These are phyloP conservation scores for Campoplex capitator DNA, from an alignment of 2,888 invertebrate genomes.

Conservation along the genomic window DNA sequence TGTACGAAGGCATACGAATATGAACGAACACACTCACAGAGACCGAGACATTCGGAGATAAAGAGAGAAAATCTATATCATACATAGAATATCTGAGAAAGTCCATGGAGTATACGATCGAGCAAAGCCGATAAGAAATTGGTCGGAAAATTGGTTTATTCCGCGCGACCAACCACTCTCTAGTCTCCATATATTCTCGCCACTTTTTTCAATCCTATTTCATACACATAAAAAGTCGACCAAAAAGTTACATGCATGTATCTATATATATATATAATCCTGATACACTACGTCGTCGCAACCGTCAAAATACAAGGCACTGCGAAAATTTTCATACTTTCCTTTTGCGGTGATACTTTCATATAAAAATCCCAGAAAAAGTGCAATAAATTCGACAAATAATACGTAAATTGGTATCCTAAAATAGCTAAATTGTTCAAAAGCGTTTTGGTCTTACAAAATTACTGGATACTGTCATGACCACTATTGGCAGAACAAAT, in stretches of 20 bases:
- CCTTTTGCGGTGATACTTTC: background rate
- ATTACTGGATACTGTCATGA: no score
- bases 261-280: conserved; percentile 70
- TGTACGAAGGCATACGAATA: background rate
- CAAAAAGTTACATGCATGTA: background rate
- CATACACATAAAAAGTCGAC: conserved; percentile 1
- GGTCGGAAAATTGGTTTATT: conserved; percentile 83
- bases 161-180: conserved; percentile 76
- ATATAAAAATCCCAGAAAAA: background rate
- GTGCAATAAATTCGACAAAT: background rate
- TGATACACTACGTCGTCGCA: conserved; percentile 79
- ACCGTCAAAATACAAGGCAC: conserved; percentile 61
- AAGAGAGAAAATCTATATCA: conserved; percentile 1
- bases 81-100: conserved; percentile 13
- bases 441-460: no score
- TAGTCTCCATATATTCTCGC: conserved; percentile 28
- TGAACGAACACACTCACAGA: background rate
- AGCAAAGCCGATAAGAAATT: conserved; percentile 81
- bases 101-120: conserved; percentile 72
- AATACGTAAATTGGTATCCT: no score
- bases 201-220: conserved; percentile 48
- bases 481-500: no score
- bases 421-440: no score
- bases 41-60: background rate
- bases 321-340: conserved; percentile 3